These are phyloP conservation scores for Sarcoramphus papa DNA, from an alignment of 2,797 vertebrate species.

Conservation along the genomic window DNA sequence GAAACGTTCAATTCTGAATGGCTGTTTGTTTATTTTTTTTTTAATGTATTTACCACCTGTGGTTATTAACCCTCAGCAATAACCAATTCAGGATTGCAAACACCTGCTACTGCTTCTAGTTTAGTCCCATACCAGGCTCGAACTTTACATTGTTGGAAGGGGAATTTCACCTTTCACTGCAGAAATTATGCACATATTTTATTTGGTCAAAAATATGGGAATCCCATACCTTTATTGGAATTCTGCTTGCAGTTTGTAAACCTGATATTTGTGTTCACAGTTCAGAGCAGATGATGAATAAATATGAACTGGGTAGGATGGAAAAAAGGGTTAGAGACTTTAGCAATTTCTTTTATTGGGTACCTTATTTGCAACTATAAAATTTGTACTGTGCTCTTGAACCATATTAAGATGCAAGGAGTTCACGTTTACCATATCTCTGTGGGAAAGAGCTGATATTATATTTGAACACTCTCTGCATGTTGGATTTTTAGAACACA, in stretches of 20 bases:
- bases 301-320: not conserved
- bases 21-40: not conserved
- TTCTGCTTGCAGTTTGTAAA: slow-evolving; percentile 1
- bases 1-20: slow-evolving; percentile 39
- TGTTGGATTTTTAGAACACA: not conserved
- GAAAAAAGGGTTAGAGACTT: not conserved
- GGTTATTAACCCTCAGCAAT: slow-evolving; percentile 47
- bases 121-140: slow-evolving; percentile 20
- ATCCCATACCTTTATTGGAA: not conserved
- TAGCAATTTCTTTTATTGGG: not conserved
- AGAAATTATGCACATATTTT: slow-evolving; percentile 29
- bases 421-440: not conserved
- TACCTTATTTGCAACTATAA: slow-evolving; percentile 8
- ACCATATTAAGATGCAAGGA: not conserved
- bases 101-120: slow-evolving; percentile 27
- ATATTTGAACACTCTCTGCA: not conserved
- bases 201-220: not conserved
- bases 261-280: not conserved
- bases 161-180: slow-evolving; percentile 27
- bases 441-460: not conserved
- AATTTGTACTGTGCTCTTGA: not conserved
- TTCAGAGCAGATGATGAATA: not conserved
- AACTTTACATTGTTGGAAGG: slow-evolving; percentile 13
- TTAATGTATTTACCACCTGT: slow-evolving; percentile 32
- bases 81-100: not conserved